A percentile compares a stretch with the other conserved stretches of the same genome.
These are phyloP conservation scores for Apis laboriosa DNA, from an alignment of 1,140 invertebrate species.

Conservation along the genomic window DNA sequence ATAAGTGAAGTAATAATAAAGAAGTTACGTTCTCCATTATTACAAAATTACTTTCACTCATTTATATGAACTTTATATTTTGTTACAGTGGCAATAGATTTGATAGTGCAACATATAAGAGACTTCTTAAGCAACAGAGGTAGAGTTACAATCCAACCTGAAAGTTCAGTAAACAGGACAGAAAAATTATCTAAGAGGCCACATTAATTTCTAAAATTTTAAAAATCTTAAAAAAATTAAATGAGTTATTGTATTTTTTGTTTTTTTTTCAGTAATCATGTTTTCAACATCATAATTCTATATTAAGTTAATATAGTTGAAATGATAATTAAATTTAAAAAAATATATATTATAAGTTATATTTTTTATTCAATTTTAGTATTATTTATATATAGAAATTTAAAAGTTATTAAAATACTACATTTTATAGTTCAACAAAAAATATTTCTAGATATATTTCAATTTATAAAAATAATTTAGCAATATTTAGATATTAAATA, in stretches of 20 bases:
- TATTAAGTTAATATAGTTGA: slow-evolving; percentile 19
- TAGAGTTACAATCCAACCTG: slow-evolving; percentile 70
- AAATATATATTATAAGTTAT: background rate
- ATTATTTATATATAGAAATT: slow-evolving; percentile 22
- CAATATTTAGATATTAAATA: slow-evolving; percentile 70
- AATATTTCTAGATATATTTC: slow-evolving; percentile 27
- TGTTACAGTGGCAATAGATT: slow-evolving; percentile 93
- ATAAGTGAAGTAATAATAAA: slow-evolving; percentile 52
- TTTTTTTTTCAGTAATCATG: slow-evolving; percentile 29
- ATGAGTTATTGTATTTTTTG: background rate
- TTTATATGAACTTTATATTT: slow-evolving; percentile 49
- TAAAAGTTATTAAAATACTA: background rate
- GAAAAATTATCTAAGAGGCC: slow-evolving; percentile 74
- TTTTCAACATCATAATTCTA: slow-evolving; percentile 26
- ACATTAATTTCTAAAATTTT: slow-evolving; percentile 69
- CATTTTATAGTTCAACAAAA: slow-evolving; percentile 21
- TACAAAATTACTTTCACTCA: slow-evolving; percentile 17
- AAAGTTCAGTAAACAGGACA: slow-evolving; percentile 70
- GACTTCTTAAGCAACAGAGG: slow-evolving; percentile 87
- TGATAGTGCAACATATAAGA: slow-evolving; percentile 96
- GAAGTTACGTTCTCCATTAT: slow-evolving; percentile 7
- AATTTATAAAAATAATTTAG: slow-evolving; percentile 49
- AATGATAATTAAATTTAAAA: slow-evolving; percentile 2
- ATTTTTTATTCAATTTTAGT: slow-evolving; percentile 9
- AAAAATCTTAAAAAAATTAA: slow-evolving; percentile 11